These are phyloP conservation scores for Calliphora vicina DNA, from an alignment of 1,140 invertebrate species.

Conservation along the genomic window DNA sequence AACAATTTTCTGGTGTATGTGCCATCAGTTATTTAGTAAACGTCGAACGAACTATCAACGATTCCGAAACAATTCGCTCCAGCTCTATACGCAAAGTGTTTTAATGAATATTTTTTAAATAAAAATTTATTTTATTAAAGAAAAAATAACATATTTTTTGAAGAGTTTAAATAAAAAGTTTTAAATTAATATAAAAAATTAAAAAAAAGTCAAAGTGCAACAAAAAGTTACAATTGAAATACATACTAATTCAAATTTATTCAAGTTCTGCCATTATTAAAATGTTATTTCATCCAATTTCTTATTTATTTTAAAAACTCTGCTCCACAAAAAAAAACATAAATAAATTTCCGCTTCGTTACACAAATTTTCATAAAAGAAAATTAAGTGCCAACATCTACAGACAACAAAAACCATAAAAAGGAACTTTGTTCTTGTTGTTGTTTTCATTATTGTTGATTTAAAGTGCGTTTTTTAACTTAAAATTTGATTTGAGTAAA, in stretches of 20 bases:
- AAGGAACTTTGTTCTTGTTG: neutral
- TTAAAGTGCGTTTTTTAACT: neutral
- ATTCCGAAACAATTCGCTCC: neutral
- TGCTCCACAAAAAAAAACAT: neutral
- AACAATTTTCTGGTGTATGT: conserved; percentile 17
- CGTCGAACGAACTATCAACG: conserved; percentile 17
- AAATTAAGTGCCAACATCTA: neutral
- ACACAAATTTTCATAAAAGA: neutral
- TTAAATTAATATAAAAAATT: neutral
- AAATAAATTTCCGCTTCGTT: neutral
- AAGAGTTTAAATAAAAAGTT: neutral
- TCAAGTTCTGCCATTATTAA: too few species aligned
- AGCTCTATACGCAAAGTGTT: too few species aligned
- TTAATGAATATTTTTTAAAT: neutral
- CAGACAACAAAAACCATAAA: neutral
- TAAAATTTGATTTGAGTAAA: neutral
- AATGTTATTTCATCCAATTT: too few species aligned
- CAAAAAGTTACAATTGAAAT: too few species aligned
- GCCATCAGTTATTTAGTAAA: conserved; percentile 32
- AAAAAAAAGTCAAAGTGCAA: neutral
- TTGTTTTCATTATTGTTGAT: neutral
- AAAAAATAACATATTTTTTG: neutral
- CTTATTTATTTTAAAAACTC: neutral
- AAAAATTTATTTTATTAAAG: neutral
- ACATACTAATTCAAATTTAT: too few species aligned